A percentile compares a stretch with the other conserved stretches of the same genome.
Evolutionary conservation across 53 echinoderm and acorn worm species (phyloP).

Genomic region (Zoroaster sp.): DNA sequence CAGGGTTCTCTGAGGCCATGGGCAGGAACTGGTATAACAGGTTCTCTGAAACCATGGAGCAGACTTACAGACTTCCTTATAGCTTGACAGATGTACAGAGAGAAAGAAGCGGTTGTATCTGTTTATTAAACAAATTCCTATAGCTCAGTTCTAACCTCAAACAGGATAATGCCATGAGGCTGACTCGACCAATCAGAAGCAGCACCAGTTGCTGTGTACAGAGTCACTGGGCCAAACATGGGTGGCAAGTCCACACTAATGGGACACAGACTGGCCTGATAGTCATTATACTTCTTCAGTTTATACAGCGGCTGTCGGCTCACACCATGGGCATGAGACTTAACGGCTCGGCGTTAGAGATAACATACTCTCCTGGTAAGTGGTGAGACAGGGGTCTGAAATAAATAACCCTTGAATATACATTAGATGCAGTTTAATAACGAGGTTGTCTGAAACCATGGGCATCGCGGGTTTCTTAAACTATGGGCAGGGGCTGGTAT

Average conservation of each 20-base stretch:
- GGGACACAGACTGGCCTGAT: constrained; percentile 92
- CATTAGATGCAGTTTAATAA: neutral
- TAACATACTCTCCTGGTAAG: constrained; percentile 56
- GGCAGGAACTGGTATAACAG: too few species aligned
- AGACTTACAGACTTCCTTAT: too few species aligned
- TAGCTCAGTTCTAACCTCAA: neutral
- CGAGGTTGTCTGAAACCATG: neutral
- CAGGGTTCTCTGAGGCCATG: too few species aligned
- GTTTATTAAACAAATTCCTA: too few species aligned
- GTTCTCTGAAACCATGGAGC: too few species aligned
- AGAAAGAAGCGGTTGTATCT: neutral
- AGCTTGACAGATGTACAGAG: neutral
- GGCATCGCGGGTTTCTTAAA: neutral
- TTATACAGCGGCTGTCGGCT: constrained; percentile 87
- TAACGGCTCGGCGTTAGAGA: constrained; percentile 96
- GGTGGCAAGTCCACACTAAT: constrained; percentile 98
- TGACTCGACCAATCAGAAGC: neutral
- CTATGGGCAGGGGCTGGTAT: too few species aligned
- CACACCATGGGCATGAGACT: constrained; percentile 90
- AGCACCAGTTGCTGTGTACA: constrained; percentile 58
- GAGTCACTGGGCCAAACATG: constrained; percentile 98
- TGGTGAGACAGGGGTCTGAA: too few species aligned
- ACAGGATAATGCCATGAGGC: constrained; percentile 63
- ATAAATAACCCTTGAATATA: neutral
- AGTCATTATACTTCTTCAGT: constrained; percentile 88